Evolutionary conservation across 2,113 vertebrate genomes (phyloP).

Genomic region (Arvicanthis niloticus): DNA sequence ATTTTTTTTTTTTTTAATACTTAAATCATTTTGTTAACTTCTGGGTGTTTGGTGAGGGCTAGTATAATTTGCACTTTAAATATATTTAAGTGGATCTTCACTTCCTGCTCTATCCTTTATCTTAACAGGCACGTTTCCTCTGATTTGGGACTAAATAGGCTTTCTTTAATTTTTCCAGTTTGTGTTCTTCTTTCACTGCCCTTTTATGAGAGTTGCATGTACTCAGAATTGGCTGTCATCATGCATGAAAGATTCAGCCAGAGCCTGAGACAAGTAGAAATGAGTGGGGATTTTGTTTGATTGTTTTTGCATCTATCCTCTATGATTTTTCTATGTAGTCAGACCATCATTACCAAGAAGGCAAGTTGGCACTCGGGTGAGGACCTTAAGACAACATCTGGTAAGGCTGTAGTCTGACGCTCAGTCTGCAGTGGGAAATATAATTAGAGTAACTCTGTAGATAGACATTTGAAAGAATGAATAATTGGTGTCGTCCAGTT

Average conservation of each 20-base stretch:
- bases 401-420: not conserved
- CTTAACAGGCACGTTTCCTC: not conserved
- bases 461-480: not conserved
- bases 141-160: not conserved
- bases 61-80: not conserved
- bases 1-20: no score
- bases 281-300: not conserved
- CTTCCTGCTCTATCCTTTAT: not conserved
- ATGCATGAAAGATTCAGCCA: not conserved
- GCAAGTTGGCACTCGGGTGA: not conserved
- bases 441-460: not conserved
- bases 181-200: not conserved
- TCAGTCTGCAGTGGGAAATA: not conserved
- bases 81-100: not conserved
- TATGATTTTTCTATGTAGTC: not conserved
- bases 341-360: not conserved
- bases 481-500: not conserved
- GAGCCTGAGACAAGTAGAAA: not conserved
- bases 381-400: not conserved
- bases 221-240: not conserved
- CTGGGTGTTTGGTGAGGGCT: no score
- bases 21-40: no score
- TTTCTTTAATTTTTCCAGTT: conserved; percentile 22
- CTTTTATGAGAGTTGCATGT: not conserved
- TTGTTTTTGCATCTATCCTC: not conserved